phyloP scores from a whole-genome alignment of 2,888 invertebrate genomes.

The Uloborus plumipes region DNA sequence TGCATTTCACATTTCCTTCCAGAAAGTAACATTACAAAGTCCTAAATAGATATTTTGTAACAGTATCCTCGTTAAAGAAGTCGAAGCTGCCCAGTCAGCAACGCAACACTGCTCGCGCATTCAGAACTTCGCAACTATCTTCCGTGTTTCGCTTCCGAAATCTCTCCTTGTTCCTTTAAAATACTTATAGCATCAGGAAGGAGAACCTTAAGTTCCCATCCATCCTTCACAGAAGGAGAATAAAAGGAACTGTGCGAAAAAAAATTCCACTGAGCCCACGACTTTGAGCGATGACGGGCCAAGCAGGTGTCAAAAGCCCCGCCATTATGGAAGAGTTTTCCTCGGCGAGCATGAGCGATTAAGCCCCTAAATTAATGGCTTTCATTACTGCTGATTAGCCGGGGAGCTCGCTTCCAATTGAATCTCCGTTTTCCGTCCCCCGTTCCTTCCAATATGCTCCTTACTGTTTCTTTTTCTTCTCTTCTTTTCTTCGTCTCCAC shows the following conservation, averaged over 20 bases:
- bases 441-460: constrained; percentile 22
- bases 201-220: constrained; percentile 5
- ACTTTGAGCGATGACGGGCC: constrained; percentile 59
- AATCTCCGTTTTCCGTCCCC: constrained; percentile 52
- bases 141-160: no score
- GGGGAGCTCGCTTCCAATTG: constrained; percentile 43
- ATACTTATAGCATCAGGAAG: no score
- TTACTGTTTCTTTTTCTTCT: constrained; percentile 15
- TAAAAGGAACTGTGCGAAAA: no score
- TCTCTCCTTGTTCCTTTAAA: no score
- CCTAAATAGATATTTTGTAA: no score
- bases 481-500: constrained; percentile 4
- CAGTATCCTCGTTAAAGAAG: no score
- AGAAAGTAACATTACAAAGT: no score
- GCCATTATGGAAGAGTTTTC: constrained; percentile 28
- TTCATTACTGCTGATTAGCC: constrained; percentile 63
- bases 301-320: constrained; percentile 59
- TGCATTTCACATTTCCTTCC: no score
- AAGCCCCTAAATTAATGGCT: constrained; percentile 63
- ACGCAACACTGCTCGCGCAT: no score
- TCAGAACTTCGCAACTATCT: no score
- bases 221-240: constrained; percentile 6
- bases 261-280: constrained; percentile 1
- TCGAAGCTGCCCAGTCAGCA: no score
- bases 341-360: constrained; percentile 48